These are phyloP conservation scores for Suncus etruscus DNA, from an alignment of 2,113 vertebrate genomes.

Conservation along the genomic window DNA sequence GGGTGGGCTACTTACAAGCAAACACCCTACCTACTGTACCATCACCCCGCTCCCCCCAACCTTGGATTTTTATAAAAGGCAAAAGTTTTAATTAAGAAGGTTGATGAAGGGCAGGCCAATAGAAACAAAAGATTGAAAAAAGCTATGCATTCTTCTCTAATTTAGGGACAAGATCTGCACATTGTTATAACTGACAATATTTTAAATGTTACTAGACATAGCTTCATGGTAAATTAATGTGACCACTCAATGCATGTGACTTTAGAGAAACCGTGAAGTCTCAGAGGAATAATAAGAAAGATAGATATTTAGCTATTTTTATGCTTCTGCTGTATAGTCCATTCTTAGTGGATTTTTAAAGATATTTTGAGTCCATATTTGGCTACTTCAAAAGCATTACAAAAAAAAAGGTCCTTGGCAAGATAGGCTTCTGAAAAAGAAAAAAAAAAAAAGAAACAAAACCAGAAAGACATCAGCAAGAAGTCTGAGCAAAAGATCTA, in stretches of 20 bases:
- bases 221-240: neutral
- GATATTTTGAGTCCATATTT: neutral
- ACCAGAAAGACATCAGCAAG: neutral
- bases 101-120: no score
- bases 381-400: neutral
- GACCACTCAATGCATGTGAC: neutral
- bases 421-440: neutral
- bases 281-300: no score
- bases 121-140: neutral
- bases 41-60: no score
- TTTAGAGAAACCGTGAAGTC: neutral
- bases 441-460: no score
- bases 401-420: neutral
- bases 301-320: no score
- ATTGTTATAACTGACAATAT: neutral
- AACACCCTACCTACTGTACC: no score
- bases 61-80: slow-evolving; percentile 19
- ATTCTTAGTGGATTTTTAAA: no score
- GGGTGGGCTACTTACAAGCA: no score
- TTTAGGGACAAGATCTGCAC: neutral
- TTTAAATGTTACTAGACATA: neutral
- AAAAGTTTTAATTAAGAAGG: slow-evolving; percentile 1
- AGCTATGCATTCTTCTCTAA: neutral
- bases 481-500: neutral
- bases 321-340: no score